A percentile compares a stretch with the other conserved stretches of the same genome.
These are phyloP conservation scores for Porites divaricata DNA, from an alignment of 92 coral and sea anemone genomes.

Conservation along the genomic window DNA sequence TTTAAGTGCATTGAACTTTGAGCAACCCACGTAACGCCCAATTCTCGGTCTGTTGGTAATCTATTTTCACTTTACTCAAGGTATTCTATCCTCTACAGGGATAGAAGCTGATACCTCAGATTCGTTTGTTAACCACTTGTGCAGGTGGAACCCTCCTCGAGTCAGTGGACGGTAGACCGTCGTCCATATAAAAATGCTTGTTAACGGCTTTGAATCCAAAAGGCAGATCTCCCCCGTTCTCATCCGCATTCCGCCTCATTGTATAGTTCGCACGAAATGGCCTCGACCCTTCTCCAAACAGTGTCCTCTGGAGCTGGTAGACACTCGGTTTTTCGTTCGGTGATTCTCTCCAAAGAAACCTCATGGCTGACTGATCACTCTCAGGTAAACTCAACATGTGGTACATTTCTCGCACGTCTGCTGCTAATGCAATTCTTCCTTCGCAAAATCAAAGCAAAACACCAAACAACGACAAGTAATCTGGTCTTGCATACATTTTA, in stretches of 20 bases:
- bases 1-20: conserved; percentile 29
- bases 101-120: background rate
- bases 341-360: conserved; percentile 14
- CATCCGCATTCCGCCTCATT: conserved; percentile 23
- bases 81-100: conserved; percentile 27
- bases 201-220: conserved; percentile 37
- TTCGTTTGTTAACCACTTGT: conserved; percentile 16
- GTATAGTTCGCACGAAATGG: background rate
- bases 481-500: too few relatives aligned
- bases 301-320: conserved; percentile 35
- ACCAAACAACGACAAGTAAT: conserved; percentile 3
- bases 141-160: background rate
- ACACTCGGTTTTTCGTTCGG: conserved; percentile 13
- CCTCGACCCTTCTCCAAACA: conserved; percentile 8
- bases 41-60: conserved; percentile 34
- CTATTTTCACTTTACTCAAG: conserved; percentile 38
- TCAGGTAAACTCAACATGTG: conserved; percentile 23
- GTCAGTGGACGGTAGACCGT: conserved; percentile 7
- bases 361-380: conserved; percentile 35
- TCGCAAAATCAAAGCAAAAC: conserved; percentile 47
- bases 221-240: conserved; percentile 40
- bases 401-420: conserved; percentile 34
- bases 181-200: conserved; percentile 24
- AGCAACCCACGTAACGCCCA: conserved; percentile 17
- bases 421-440: conserved; percentile 34